phyloP scores from a whole-genome alignment of 2,888 invertebrate genomes.

The Lingula anatina region DNA sequence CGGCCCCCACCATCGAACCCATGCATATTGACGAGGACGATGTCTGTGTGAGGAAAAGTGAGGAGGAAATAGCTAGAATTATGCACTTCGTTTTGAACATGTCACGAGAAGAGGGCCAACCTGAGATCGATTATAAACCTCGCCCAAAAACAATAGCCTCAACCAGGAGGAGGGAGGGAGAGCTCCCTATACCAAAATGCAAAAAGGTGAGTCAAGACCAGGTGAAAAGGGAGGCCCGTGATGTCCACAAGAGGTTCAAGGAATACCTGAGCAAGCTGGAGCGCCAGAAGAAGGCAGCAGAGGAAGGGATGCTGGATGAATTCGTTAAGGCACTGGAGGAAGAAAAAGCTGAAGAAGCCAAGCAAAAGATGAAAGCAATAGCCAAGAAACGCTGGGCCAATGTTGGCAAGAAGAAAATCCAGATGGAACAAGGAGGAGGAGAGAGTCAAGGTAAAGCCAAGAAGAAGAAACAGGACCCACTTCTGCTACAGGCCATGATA shows the following conservation, averaged over 20 bases:
- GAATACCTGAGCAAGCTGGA: not conserved
- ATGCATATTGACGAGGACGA: too few species aligned
- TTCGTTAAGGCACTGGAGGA: slow-evolving; percentile 6
- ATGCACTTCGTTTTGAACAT: too few species aligned
- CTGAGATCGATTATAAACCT: too few species aligned
- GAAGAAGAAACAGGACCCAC: not conserved
- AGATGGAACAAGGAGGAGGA: slow-evolving; percentile 9
- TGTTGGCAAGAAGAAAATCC: slow-evolving; percentile 17
- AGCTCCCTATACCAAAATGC: slow-evolving; percentile 2
- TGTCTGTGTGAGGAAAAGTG: too few species aligned
- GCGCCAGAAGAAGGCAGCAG: too few species aligned
- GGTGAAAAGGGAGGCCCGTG: too few species aligned
- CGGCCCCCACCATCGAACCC: too few species aligned
- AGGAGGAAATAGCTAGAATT: too few species aligned
- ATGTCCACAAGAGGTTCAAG: too few species aligned
- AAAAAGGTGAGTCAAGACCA: too few species aligned
- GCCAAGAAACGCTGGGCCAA: slow-evolving; percentile 14
- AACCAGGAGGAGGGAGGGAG: slow-evolving; percentile 6
- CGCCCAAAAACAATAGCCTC: too few species aligned
- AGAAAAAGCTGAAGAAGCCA: slow-evolving; percentile 1
- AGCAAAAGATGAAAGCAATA: slow-evolving; percentile 11
- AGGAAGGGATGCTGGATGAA: slow-evolving; percentile 7
- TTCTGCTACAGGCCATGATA: not conserved
- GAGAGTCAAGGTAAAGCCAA: not conserved
- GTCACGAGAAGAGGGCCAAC: too few species aligned